Evolutionary conservation across 2,113 vertebrate genomes (phyloP).

Genomic region (Laticauda colubrina): DNA sequence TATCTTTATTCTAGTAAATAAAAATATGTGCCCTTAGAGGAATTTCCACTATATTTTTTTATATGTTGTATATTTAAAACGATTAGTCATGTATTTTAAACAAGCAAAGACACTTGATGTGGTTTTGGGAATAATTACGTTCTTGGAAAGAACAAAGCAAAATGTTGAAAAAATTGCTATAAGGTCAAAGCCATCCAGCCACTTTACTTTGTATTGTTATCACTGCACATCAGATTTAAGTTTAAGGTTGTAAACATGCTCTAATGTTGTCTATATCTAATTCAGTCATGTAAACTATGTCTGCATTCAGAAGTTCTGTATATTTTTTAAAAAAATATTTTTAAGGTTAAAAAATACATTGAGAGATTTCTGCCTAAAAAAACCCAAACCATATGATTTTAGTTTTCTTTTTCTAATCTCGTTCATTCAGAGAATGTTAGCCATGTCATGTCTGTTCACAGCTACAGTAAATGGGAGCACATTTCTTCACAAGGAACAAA

Average conservation of each 20-base stretch:
- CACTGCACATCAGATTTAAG: conserved; percentile 44
- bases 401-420: not conserved
- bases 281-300: conserved; percentile 52
- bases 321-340: conserved; percentile 66
- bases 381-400: not conserved
- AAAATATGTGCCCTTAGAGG: conserved; percentile 3
- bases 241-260: conserved; percentile 44
- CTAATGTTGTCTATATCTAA: conserved; percentile 28
- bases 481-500: not conserved
- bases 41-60: conserved; percentile 59
- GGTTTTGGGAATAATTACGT: conserved; percentile 43
- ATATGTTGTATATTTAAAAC: conserved; percentile 57
- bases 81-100: conserved; percentile 51
- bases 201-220: conserved; percentile 25
- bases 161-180: conserved; percentile 10
- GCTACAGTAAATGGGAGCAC: not conserved
- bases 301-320: conserved; percentile 53
- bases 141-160: conserved; percentile 34
- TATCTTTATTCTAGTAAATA: not conserved
- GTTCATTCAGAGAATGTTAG: conserved; percentile 1
- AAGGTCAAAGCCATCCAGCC: conserved; percentile 44
- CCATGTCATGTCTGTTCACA: not conserved
- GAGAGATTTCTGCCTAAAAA: conserved; percentile 53
- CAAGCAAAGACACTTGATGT: conserved; percentile 16
- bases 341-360: conserved; percentile 62